Base-by-base conservation (phyloP, 2,888 invertebrate species). In the Drosophila longiperda region DNA sequence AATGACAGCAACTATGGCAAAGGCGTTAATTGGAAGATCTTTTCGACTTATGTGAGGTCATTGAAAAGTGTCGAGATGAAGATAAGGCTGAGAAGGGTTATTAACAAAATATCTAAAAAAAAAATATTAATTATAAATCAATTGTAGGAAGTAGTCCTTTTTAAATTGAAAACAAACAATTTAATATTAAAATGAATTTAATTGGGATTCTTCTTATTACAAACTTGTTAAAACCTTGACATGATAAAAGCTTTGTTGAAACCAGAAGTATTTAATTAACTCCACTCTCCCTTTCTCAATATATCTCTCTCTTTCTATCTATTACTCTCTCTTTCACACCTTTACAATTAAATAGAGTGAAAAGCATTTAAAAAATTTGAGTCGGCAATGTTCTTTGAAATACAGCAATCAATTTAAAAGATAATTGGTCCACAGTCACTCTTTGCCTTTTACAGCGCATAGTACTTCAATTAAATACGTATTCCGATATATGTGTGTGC, bases 1-100 rank as follows among this genome's bases (percentile, higher is more conserved):
- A 92, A 23, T 45, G 92, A 93, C 54, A 93, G 94, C 4, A 91
- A 93, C 0, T 45, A 90, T 93, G 94, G 95, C 49, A 95, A 95
- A 85, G 94, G 95, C 0, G 94, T 96, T 81, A 96, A 96, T 83
- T 96, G 96, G 96, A 94, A 95, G 70, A 95, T 95, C 8, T 96
- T 95, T 92, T 94, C 94, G 72, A 95, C 95, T 0, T 94, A 95
- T 0, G 94, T 93, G 73, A 94, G 94, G 58, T 95, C 96, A 1
- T 92, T 96, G 8, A 93, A 94, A 66, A 93, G 94, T 73, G 94
- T 95, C 0, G 94, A 94, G 83, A 96, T 96, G 94, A 94, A 95
- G 94, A 95, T 96, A 61, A 93, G 96, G 53, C 95, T 96, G 0
- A 63, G 34, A 48, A 38, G 40, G n/a, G 4, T 40, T 40, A 4